Base-by-base conservation (phyloP, 1,140 invertebrate species). In the Brachionus asplanchnoidis region DNA sequence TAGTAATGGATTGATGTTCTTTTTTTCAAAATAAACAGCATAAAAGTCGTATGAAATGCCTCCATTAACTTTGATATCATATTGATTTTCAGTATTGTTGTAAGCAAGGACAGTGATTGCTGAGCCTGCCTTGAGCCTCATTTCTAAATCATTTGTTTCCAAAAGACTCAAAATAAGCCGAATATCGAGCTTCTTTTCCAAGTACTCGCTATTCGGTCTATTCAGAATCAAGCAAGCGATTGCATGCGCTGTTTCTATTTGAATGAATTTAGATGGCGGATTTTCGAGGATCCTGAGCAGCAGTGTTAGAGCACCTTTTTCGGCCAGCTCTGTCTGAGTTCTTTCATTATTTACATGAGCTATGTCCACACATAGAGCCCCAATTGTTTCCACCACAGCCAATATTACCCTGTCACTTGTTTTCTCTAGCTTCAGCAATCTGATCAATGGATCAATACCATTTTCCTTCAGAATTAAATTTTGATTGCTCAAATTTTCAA, bases 41-140 rank as follows among this genome's bases (percentile, higher is more conserved):
- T 89, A 89, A n/a, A 87, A 86, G 8, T 86, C 86, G 83, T 86
- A 89, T 11, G 86, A 87, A 14, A 90, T 88, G 14, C 88, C 89
- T 11, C 89, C 89, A 4, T 88, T 88, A 53, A 89, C 87, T 68
- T 88, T 77, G 42, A 90, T 89, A 6, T 87, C 86, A 85, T 87
- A 89, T 86, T 90, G 89, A 84, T 89, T 88, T 26, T 88, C 87
- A 9, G 88, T 88, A 83, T 90, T 90, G 86, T 90, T 89, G 84
- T 89, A 90, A 1, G 88, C 89, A 87, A 90, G 89, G 65, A 88
- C 88, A 42, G 89, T 87, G 75, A 89, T 85, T 3, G 89, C 89
- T 86, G 87, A 88, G 1, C 88, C 88, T 36, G 88, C 88, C 36
- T 87, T 86, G n/a, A 89, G 80, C 32, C 79, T 65, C 79, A 68